These are phyloP conservation scores for Zygogramma bicolorata DNA, from an alignment of 2,888 invertebrate species.

Conservation along the genomic window DNA sequence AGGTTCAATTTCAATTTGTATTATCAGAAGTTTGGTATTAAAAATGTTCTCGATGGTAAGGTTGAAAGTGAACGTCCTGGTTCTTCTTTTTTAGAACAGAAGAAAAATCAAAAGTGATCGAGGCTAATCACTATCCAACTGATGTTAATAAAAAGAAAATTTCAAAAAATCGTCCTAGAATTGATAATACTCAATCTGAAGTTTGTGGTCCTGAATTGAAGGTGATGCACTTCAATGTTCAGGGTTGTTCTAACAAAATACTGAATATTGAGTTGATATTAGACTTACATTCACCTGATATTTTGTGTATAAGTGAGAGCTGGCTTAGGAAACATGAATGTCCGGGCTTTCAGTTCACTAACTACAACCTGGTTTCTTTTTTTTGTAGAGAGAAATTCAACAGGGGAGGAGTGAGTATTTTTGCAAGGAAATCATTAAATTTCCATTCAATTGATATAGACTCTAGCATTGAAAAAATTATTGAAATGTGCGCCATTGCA, in stretches of 20 bases:
- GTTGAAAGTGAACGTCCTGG: background rate
- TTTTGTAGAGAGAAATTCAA: constrained; percentile 9
- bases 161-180: background rate
- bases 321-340: constrained; percentile 4
- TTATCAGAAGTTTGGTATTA: constrained; percentile 1
- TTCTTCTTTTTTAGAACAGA: background rate
- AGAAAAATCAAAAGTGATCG: background rate
- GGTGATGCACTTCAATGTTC: background rate
- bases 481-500: too few relatives aligned
- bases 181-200: background rate
- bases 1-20: constrained; percentile 4
- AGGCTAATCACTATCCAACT: background rate
- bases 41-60: background rate
- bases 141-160: background rate
- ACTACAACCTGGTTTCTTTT: background rate
- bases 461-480: too few relatives aligned
- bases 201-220: background rate
- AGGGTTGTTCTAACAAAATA: constrained; percentile 1
- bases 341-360: background rate
- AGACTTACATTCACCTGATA: background rate
- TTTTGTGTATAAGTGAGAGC: constrained; percentile 5
- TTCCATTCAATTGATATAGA: too few relatives aligned
- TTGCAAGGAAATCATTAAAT: too few relatives aligned
- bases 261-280: background rate
- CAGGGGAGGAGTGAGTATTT: too few relatives aligned